These are phyloP conservation scores for Cichlasoma orientale DNA, from an alignment of 2,797 vertebrate genomes.

Conservation along the genomic window DNA sequence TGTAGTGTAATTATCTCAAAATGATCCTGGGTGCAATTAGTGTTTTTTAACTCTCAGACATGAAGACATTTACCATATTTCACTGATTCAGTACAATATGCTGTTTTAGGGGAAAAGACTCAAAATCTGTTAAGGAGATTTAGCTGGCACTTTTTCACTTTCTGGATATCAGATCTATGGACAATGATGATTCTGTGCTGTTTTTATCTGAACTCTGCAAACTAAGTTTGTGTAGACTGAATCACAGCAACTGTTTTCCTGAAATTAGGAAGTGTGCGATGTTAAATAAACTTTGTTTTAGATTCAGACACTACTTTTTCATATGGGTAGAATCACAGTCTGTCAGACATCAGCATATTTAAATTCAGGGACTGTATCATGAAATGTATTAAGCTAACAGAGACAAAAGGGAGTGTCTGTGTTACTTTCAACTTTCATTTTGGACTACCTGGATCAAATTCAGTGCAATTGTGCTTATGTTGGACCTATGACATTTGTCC, in stretches of 20 bases:
- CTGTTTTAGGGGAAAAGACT: background rate
- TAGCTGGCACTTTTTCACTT: background rate
- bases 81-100: background rate
- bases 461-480: too few species aligned
- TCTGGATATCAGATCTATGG: background rate
- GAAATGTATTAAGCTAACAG: too few species aligned
- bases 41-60: constrained; percentile 16
- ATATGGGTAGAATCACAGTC: background rate
- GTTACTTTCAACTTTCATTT: too few species aligned
- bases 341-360: too few species aligned
- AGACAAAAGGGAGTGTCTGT: too few species aligned
- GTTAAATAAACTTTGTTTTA: background rate
- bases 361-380: too few species aligned
- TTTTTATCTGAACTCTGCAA: too few species aligned
- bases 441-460: too few species aligned
- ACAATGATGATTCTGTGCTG: too few species aligned
- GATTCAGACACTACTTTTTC: background rate
- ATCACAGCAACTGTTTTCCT: too few species aligned
- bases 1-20: constrained; percentile 38
- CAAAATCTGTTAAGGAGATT: background rate
- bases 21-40: background rate
- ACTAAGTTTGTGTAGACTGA: too few species aligned
- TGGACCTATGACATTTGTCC: background rate
- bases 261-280: too few species aligned
- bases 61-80: background rate